A percentile compares a stretch with the other conserved stretches of the same genome.
phyloP scores from a whole-genome alignment of 1,140 invertebrate species.

The Drosophila azteca region DNA sequence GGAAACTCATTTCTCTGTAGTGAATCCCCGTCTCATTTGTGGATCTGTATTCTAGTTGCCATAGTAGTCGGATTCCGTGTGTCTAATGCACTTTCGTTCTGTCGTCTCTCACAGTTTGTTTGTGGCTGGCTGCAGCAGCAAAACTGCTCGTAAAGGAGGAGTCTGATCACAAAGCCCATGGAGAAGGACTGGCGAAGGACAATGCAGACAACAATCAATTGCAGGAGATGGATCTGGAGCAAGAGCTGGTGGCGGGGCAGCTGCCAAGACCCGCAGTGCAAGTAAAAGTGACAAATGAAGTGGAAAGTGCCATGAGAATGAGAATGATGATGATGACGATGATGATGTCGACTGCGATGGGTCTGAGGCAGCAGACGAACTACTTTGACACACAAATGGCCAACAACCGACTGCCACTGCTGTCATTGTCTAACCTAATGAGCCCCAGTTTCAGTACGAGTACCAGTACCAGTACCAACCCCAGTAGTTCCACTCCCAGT shows the following conservation, averaged over 20 bases:
- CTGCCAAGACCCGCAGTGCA: slow-evolving; percentile 66
- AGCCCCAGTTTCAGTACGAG: background rate
- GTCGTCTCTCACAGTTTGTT: slow-evolving; percentile 62
- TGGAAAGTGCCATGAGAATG: slow-evolving; percentile 68
- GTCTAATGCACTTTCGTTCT: slow-evolving; percentile 72
- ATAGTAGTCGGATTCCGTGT: slow-evolving; percentile 10
- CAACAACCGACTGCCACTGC: slow-evolving; percentile 17
- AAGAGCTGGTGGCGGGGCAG: slow-evolving; percentile 1
- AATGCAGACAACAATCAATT: slow-evolving; percentile 75
- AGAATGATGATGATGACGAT: slow-evolving; percentile 31
- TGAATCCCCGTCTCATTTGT: slow-evolving; percentile 35
- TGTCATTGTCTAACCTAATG: slow-evolving; percentile 38
- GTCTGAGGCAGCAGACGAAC: slow-evolving; percentile 16
- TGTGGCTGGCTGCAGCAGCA: slow-evolving; percentile 72
- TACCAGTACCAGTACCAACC: too few relatives aligned
- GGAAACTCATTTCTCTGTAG: background rate
- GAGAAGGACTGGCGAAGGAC: slow-evolving; percentile 21
- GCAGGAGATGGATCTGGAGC: slow-evolving; percentile 28
- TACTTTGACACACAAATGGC: slow-evolving; percentile 60
- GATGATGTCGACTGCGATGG: slow-evolving; percentile 24
- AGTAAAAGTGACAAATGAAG: slow-evolving; percentile 82
- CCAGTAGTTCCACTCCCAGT: too few relatives aligned
- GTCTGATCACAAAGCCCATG: slow-evolving; percentile 59
- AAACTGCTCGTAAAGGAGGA: slow-evolving; percentile 33
- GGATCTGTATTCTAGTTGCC: slow-evolving; percentile 44